Evolutionary conservation across 2,113 vertebrate genomes (phyloP).

Genomic region (Dendropsophus ebraccatus): DNA sequence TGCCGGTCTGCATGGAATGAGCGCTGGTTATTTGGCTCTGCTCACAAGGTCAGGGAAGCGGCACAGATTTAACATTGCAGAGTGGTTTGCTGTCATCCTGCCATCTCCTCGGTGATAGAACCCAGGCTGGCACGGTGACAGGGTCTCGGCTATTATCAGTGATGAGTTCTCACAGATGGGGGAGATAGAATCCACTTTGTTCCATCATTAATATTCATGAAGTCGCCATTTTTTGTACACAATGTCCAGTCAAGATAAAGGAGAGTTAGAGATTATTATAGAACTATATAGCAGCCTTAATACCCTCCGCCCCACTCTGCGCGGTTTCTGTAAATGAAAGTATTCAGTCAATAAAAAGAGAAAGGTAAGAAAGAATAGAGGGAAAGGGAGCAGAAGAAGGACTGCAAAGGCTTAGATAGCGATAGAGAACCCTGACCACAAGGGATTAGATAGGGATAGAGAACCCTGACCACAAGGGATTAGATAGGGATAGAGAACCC

Average conservation of each 20-base stretch:
- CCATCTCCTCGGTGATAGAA: background rate
- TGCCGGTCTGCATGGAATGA: background rate
- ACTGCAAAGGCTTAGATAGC: too few species aligned
- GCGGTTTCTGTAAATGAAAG: too few species aligned
- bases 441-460: too few species aligned
- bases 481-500: too few species aligned
- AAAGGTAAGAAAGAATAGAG: too few species aligned
- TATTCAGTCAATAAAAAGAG: too few species aligned
- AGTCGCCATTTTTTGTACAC: background rate
- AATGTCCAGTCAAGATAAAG: background rate
- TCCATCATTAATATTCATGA: conserved; percentile 16
- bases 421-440: too few species aligned
- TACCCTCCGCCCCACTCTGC: too few species aligned
- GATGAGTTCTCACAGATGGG: background rate
- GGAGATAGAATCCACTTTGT: too few species aligned
- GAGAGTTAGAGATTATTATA: background rate
- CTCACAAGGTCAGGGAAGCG: background rate
- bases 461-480: too few species aligned
- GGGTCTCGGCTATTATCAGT: background rate
- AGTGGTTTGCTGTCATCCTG: conserved; percentile 3
- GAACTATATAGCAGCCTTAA: too few species aligned
- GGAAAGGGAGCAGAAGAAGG: too few species aligned
- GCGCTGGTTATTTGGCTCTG: background rate
- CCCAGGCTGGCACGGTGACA: background rate
- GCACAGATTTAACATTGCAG: conserved; percentile 2